Evolutionary conservation across 53 echinoderm and acorn worm genomes (phyloP).

Genomic region (Paelopatides confundens): DNA sequence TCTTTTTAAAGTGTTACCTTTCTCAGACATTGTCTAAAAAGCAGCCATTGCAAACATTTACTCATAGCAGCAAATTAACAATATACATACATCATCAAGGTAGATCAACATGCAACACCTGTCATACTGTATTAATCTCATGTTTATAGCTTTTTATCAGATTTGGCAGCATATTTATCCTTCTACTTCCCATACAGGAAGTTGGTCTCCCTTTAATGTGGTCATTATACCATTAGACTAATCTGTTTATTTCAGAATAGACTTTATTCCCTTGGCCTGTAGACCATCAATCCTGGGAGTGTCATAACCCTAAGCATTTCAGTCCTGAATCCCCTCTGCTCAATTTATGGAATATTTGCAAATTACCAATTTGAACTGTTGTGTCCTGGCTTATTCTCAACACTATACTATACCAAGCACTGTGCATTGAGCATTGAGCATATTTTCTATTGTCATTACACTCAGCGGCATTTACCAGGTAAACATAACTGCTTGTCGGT

Average conservation of each 20-base stretch:
- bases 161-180: no score
- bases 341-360: not conserved
- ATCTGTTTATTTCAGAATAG: not conserved
- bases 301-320: not conserved
- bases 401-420: no score
- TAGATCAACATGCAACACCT: no score
- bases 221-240: not conserved
- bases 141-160: no score
- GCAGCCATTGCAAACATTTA: no score
- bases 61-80: no score
- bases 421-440: no score
- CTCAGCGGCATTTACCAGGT: not conserved
- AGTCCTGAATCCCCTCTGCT: not conserved
- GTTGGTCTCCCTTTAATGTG: not conserved
- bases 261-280: not conserved
- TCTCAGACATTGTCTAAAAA: no score
- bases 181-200: not conserved
- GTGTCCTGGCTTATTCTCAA: not conserved
- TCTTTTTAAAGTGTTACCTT: no score
- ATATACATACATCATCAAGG: no score
- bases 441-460: not conserved
- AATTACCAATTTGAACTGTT: not conserved
- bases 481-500: not conserved
- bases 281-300: not conserved
- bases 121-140: no score